Conservation (phyloP, 2,797 vertebrate species). For the Catamblyrhynchus diadema region DNA sequence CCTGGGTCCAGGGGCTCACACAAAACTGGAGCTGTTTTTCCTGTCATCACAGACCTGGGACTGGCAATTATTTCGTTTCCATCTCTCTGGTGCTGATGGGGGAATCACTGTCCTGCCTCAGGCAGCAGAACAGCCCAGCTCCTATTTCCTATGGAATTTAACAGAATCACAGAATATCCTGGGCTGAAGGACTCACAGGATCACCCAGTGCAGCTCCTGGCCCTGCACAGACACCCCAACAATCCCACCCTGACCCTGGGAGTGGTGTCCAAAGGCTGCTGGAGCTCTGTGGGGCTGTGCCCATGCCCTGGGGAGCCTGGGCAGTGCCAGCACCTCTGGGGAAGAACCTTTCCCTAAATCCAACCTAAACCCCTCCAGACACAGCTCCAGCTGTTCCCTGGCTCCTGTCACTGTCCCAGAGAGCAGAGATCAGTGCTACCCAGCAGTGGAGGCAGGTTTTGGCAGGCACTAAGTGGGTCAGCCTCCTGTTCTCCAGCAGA, state of each 20-base stretch:
- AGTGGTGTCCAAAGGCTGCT: fast-evolving
- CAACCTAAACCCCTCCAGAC: fast-evolving
- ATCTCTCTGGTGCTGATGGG: neutral
- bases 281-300: fast-evolving
- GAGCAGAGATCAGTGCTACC: neutral
- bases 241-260: too few relatives aligned
- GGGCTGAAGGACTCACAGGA: neutral
- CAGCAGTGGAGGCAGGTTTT: fast-evolving
- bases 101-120: neutral
- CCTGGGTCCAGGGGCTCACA: neutral
- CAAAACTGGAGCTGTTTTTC: neutral
- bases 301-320: neutral
- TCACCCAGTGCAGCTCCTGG: neutral
- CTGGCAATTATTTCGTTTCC: neutral
- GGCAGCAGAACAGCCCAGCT: neutral
- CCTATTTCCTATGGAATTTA: neutral
- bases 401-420: neutral
- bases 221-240: neutral
- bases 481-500: neutral
- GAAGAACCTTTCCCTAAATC: neutral
- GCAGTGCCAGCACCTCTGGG: neutral
- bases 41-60: neutral
- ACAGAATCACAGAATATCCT: fast-evolving
- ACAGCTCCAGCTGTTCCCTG: neutral
- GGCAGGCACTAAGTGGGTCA: neutral